Evolutionary conservation across 2,113 vertebrate genomes (phyloP).

Genomic region (Carassius carassius): DNA sequence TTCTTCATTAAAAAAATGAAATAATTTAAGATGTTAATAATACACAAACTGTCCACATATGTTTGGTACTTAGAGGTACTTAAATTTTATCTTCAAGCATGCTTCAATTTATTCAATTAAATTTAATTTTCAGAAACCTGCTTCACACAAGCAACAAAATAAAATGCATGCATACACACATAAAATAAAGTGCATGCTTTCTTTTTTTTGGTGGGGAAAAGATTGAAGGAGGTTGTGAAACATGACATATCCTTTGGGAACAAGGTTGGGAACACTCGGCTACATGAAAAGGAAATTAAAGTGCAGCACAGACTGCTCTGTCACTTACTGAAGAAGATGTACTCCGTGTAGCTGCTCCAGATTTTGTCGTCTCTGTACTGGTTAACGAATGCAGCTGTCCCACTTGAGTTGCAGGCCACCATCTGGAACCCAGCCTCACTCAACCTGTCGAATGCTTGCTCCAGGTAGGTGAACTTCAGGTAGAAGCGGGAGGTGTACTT

Average conservation of each 20-base stretch:
- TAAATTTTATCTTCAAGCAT: not conserved
- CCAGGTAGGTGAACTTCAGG: conserved; percentile 88
- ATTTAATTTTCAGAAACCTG: not conserved
- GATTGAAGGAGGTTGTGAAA: not conserved
- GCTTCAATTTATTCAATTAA: not conserved
- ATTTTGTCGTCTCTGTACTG: conserved; percentile 88
- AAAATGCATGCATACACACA: not conserved
- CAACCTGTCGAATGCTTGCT: conserved; percentile 87
- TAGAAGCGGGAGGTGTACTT: conserved; percentile 91
- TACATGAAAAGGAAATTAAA: conserved; percentile 30
- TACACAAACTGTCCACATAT: not conserved
- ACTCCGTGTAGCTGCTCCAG: conserved; percentile 90
- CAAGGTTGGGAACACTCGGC: not conserved
- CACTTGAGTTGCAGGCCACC: conserved; percentile 81
- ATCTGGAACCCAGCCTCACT: conserved; percentile 84
- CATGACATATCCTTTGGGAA: not conserved
- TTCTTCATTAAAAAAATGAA: not conserved
- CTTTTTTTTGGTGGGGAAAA: not conserved
- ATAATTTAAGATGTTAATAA: not conserved
- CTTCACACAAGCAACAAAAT: not conserved
- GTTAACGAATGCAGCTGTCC: conserved; percentile 80
- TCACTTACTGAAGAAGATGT: conserved; percentile 89
- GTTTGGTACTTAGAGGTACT: not conserved
- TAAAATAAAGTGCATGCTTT: conserved; percentile 7
- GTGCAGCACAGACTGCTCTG: conserved; percentile 4